Percentiles rank a stretch among this genome's conserved stretches.
Conservation (phyloP, 2,113 vertebrate species). For the Esox niger region DNA sequence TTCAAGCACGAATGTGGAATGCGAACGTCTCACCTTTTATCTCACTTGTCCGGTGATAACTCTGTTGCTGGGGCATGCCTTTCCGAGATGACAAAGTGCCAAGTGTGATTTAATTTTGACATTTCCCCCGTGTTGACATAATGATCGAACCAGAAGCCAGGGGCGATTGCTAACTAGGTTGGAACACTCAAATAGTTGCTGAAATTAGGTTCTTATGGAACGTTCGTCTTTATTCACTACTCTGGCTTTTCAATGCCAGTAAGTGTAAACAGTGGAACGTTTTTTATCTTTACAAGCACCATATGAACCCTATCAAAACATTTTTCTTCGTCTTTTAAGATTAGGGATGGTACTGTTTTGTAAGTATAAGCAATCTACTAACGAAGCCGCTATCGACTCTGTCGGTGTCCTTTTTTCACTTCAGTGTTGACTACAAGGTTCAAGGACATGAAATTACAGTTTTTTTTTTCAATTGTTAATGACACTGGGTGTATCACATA, state of each 20-base stretch:
- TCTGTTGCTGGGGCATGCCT: slow-evolving; percentile 64
- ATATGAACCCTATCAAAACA: background rate
- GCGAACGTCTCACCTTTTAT: slow-evolving; percentile 71
- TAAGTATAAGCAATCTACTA: background rate
- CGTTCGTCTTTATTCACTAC: background rate
- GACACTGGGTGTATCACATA: background rate
- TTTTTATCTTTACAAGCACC: background rate
- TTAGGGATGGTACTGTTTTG: background rate
- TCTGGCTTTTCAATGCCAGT: background rate
- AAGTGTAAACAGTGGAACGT: background rate
- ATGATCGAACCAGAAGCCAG: slow-evolving; percentile 15
- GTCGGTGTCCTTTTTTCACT: background rate
- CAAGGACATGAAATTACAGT: background rate
- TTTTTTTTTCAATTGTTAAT: background rate
- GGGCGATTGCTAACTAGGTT: background rate
- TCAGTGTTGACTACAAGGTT: background rate
- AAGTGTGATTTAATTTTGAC: slow-evolving; percentile 59
- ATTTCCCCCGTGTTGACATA: slow-evolving; percentile 55
- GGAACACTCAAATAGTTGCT: background rate
- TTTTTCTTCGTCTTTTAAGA: background rate
- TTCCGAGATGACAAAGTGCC: slow-evolving; percentile 33
- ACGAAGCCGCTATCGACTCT: background rate
- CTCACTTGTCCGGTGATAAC: slow-evolving; percentile 54
- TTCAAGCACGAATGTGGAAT: slow-evolving; percentile 76
- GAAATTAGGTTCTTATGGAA: background rate